Percentiles rank a stretch among this genome's conserved stretches.
Conservation (phyloP, 2,113 vertebrate genomes). For the Corythornis madagascariensis region DNA sequence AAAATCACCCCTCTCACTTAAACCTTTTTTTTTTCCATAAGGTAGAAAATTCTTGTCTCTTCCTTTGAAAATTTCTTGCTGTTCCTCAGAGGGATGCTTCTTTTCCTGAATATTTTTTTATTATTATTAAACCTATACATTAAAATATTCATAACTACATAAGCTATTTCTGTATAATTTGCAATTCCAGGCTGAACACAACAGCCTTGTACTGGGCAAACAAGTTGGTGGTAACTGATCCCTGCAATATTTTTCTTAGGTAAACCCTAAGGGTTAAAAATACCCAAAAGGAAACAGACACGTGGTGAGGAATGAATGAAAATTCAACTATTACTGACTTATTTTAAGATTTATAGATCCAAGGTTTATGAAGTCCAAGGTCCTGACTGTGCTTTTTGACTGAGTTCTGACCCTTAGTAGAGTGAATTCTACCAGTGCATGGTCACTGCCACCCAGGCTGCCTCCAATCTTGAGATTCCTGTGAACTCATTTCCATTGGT, state of each 20-base stretch:
- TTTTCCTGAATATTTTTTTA: neutral
- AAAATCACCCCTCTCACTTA: neutral
- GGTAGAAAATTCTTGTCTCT: neutral
- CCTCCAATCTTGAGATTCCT: no score
- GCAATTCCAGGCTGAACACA: neutral
- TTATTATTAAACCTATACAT: neutral
- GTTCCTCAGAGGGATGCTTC: neutral
- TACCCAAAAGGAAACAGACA: accelerated
- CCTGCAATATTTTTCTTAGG: neutral
- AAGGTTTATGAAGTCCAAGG: no score
- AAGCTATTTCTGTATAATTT: neutral
- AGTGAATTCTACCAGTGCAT: no score
- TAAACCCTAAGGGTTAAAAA: neutral
- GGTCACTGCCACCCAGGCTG: no score
- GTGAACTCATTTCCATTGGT: no score
- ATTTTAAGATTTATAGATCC: neutral
- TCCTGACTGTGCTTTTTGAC: no score
- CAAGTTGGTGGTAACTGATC: neutral
- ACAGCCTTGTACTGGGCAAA: neutral
- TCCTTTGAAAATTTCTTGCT: neutral
- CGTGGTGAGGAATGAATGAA: neutral
- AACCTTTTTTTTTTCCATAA: neutral
- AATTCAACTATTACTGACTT: neutral
- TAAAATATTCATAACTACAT: neutral
- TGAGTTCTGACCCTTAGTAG: no score